A percentile compares a stretch with the other conserved stretches of the same genome.
phyloP scores from a whole-genome alignment of 2,797 vertebrate genomes.

The Sebastes jordani region DNA sequence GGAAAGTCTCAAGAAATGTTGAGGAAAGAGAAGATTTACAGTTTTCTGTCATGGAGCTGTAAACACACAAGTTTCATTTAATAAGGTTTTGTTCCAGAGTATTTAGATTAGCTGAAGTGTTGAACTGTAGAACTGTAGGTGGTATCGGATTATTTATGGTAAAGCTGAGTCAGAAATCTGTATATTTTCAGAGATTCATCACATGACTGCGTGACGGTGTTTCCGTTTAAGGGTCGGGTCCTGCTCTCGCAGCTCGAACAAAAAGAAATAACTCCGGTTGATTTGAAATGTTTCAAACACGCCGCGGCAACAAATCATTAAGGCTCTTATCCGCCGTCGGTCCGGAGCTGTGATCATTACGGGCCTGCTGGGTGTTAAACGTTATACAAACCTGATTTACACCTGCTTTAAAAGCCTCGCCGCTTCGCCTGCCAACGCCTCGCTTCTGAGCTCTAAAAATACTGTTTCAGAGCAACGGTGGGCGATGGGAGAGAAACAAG shows the following conservation, averaged over 20 bases:
- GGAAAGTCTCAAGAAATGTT: background rate
- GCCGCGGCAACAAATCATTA: constrained; percentile 18
- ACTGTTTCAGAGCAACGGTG: background rate
- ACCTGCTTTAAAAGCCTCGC: constrained; percentile 50
- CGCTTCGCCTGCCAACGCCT: constrained; percentile 5
- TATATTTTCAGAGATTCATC: background rate
- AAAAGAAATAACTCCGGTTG: constrained; percentile 17
- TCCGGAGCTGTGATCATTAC: constrained; percentile 12
- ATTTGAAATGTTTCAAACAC: constrained; percentile 45
- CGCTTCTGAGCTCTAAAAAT: constrained; percentile 8
- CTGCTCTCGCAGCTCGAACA: background rate
- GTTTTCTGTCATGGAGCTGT: background rate
- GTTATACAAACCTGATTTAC: constrained; percentile 65
- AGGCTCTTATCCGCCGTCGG: constrained; percentile 5
- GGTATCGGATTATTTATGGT: background rate
- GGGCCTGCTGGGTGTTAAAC: constrained; percentile 29
- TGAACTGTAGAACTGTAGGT: background rate
- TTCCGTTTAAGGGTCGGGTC: background rate
- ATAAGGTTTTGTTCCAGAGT: background rate
- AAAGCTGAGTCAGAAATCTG: background rate
- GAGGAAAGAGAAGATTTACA: background rate
- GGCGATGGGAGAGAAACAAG: background rate
- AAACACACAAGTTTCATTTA: background rate
- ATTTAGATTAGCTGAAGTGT: constrained; percentile 2
- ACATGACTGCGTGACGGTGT: background rate